Evolutionary conservation across 1,140 invertebrate genomes (phyloP), one percentile per base, ranked within the genome.

Genomic region (Drosophila lacteicornis): DNA sequence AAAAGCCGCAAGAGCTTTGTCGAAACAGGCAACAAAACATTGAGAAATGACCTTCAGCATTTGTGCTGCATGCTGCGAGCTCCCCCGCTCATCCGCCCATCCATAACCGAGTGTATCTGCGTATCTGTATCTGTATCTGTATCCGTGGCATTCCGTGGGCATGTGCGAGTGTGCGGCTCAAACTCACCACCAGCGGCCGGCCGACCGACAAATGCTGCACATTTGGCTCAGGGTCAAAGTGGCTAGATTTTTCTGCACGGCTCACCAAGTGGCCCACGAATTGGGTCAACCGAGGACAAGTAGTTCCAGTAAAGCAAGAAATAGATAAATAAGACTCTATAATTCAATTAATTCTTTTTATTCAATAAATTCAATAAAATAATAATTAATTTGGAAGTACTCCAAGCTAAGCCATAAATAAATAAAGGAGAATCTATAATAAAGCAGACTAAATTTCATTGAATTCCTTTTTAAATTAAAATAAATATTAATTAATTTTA

Each of bases 211-310:
- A 70, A 68, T 84, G 77, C 79, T 76, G 85, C 71, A 82, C 85
- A 88, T 88, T 88, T 85, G 27, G 85, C 85, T 88, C 85, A 88
- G 85, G 85, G 85, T 88, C 79, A 88, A 68, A 67, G 9, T 43
- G 70, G 51, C 60, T 69, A 79, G 75, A 87, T 75, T 71, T 78
- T 83, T 88, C 73, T 88, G 85, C 79, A 90, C 79, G 49, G 50
- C 79, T 51, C 78, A 43, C 53, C 53, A 79, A 75, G 57, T 40
- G 43, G 17, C 49, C 42, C 6, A 8, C 13, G 42, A 85, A 75
- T 79, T 85, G 78, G 82, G 82, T 85, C 82, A 83, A 47, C 81
- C n/a, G 69, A 50, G n/a, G 8, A 19, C 27, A 12, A 59, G 22
- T 12, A 27, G 33, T 60, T 25, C 43, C 38, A 68, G 59, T 33